phyloP scores from a whole-genome alignment of 2,113 vertebrate genomes.

The Platysternon megacephalum region DNA sequence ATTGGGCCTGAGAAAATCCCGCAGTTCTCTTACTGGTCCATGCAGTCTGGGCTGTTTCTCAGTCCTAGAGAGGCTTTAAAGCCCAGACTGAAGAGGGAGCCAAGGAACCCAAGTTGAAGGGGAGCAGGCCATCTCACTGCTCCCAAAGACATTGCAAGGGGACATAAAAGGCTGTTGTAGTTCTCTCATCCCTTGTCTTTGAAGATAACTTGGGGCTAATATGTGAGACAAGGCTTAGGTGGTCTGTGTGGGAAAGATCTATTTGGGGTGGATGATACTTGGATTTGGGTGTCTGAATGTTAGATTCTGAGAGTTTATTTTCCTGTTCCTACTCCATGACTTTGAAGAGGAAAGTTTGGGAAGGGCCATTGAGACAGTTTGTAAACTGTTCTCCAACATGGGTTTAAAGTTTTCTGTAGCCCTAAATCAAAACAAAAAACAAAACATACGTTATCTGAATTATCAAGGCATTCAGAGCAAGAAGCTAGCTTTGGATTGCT shows the following conservation, averaged over 20 bases:
- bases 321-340: background rate
- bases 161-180: background rate
- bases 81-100: background rate
- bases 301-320: background rate
- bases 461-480: background rate
- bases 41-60: conserved; percentile 17
- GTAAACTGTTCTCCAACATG: background rate
- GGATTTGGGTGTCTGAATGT: background rate
- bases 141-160: background rate
- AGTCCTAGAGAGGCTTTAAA: background rate
- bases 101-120: background rate
- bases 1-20: background rate
- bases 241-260: background rate
- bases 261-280: background rate
- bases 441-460: background rate
- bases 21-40: background rate
- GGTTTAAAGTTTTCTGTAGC: background rate
- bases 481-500: background rate
- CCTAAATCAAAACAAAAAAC: background rate
- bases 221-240: background rate
- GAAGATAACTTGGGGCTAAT: background rate
- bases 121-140: background rate
- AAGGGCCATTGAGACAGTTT: background rate
- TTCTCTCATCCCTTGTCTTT: background rate
- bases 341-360: background rate